Percentiles rank a stretch among this genome's conserved stretches.
phyloP scores from a whole-genome alignment of 2,888 invertebrate species.

The Dorcus hopei region DNA sequence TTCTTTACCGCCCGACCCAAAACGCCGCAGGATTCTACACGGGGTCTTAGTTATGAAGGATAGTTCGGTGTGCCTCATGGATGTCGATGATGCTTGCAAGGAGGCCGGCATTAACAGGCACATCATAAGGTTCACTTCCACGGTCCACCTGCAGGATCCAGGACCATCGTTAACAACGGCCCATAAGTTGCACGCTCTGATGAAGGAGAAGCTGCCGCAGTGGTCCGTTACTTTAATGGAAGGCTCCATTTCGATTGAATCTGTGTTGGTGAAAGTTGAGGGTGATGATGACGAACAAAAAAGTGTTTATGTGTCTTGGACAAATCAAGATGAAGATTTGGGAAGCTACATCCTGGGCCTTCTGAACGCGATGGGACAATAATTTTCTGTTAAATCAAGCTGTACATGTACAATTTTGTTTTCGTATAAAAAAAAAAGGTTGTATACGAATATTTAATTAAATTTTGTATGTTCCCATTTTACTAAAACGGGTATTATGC shows the following conservation, averaged over 20 bases:
- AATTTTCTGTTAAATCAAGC: conserved; percentile 12
- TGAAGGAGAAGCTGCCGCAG: conserved; percentile 76
- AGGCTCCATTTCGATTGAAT: conserved; percentile 83
- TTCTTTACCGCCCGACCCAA: conserved; percentile 82
- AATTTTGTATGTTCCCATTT: too few species aligned
- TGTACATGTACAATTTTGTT: too few species aligned
- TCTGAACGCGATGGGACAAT: conserved; percentile 68
- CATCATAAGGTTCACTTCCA: conserved; percentile 72
- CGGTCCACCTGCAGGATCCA: conserved; percentile 76
- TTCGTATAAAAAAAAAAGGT: too few species aligned
- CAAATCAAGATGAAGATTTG: conserved; percentile 92
- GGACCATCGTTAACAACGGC: conserved; percentile 75
- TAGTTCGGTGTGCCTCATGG: conserved; percentile 79
- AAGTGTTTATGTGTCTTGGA: conserved; percentile 90
- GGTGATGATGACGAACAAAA: conserved; percentile 82
- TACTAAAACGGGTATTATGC: too few species aligned
- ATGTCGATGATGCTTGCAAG: conserved; percentile 83
- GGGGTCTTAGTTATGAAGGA: conserved; percentile 89
- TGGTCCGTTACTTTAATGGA: conserved; percentile 78
- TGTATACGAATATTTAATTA: too few species aligned
- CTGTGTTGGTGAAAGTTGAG: conserved; percentile 88
- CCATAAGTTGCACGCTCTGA: conserved; percentile 70
- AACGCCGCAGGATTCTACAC: conserved; percentile 81
- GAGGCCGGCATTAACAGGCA: conserved; percentile 67
- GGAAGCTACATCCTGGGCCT: conserved; percentile 85